Evolutionary conservation across 2,888 invertebrate genomes (phyloP), one percentile per base, ranked within the genome.

Genomic region (Caenorhabditis japonica): DNA sequence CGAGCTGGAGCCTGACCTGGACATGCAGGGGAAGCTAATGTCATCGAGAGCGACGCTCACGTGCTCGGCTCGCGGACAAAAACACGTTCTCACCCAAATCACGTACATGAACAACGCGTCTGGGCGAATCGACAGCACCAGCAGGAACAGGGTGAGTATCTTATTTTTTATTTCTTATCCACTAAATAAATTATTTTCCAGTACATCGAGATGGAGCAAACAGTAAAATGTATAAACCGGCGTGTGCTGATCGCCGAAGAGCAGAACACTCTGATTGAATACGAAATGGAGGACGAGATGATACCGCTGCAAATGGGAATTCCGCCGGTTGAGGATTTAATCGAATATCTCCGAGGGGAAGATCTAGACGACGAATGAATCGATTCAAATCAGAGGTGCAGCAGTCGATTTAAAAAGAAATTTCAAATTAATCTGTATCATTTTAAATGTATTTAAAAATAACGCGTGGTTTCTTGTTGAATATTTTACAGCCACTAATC

Each of bases 151-250:
- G 49, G 64, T 64, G 23, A 39, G 52, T 10, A 30, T 30, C 10
- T 30, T n/a, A 12, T 46, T 70, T 46, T 59, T 53, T 46, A 60
- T 19, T 10, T 66, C 72, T 10, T 33, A 43, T 12, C n/a, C 19
- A 7, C 19, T 12, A 4, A 44, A 34, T 21, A 39, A 4, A 25
- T 4, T 17, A 17, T 44, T 33, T 56, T 51, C 34, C 51, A 72
- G 64, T 72, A 52, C 21, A 55, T 72, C 23, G 72, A 72, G 36
- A 23, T 72, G 52, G 72, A 72, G 19, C 72, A 72, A 25, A 72
- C 60, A 0, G 72, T 72, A 0, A 72, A 66, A 55, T 72, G 72
- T 33, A 64, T 53, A 49, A 72, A 60, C 27, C 53, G 64, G 8
- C 38, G 72, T 47, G 64, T 72, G 23, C 15, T 60, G 8, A 64